phyloP scores from a whole-genome alignment of 2,113 vertebrate genomes.

The Felis chaus region DNA sequence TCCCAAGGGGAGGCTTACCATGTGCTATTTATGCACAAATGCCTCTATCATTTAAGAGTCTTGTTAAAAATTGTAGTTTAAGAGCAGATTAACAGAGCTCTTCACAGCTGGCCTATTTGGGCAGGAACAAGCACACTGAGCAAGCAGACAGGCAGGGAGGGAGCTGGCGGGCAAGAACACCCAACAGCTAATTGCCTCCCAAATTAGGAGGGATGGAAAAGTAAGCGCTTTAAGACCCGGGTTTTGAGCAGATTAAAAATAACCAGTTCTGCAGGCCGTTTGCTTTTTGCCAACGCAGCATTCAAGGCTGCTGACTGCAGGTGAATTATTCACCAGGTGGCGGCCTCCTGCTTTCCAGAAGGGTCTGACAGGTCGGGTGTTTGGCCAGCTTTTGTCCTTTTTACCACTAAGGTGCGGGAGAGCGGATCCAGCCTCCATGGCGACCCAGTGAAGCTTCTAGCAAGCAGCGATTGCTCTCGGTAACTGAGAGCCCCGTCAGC shows the following conservation, averaged over 20 bases:
- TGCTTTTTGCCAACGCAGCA: not conserved
- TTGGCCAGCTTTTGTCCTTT: not conserved
- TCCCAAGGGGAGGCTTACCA: conserved; percentile 74
- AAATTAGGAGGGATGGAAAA: not conserved
- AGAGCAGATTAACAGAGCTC: conserved; percentile 68
- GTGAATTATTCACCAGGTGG: not conserved
- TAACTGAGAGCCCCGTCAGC: not conserved
- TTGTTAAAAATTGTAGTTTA: conserved; percentile 76
- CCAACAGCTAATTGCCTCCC: not conserved
- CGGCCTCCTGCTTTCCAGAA: not conserved
- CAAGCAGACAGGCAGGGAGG: not conserved
- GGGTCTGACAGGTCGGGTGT: not conserved
- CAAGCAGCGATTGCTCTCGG: not conserved
- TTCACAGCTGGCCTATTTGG: conserved; percentile 4
- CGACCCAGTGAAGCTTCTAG: not conserved
- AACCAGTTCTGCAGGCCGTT: not conserved
- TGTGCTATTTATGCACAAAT: conserved; percentile 77
- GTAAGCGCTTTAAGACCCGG: not conserved
- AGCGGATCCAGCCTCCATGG: not conserved
- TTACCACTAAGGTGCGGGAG: not conserved
- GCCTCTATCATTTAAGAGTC: conserved; percentile 76
- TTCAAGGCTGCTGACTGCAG: not conserved
- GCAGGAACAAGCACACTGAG: conserved; percentile 4
- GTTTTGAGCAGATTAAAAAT: conserved; percentile 29
- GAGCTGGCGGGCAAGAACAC: not conserved